phyloP scores from a whole-genome alignment of 1,140 invertebrate genomes.

The Steinernema feltiae region DNA sequence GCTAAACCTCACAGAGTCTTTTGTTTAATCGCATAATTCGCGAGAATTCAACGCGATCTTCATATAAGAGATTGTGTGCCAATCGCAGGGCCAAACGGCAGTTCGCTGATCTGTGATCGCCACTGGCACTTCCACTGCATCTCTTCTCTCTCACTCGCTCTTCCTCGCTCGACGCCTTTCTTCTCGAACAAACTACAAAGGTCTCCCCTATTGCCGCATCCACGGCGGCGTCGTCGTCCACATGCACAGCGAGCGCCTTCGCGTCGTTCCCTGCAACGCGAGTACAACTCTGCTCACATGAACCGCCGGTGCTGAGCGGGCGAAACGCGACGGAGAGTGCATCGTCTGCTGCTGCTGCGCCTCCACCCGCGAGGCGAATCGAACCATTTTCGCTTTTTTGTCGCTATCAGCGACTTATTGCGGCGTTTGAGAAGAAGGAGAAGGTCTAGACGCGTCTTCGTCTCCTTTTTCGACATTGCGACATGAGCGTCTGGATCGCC shows the following conservation, averaged over 20 bases:
- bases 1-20: no score
- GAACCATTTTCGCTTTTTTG: background rate
- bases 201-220: background rate
- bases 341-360: background rate
- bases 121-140: no score
- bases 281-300: background rate
- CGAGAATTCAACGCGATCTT: no score
- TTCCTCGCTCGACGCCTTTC: no score
- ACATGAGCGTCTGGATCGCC: constrained; percentile 3
- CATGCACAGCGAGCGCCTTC: no score
- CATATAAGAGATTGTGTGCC: no score
- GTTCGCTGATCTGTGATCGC: no score
- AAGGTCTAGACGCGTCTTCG: background rate
- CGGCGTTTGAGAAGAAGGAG: background rate
- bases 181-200: background rate
- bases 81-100: no score
- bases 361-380: background rate
- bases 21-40: no score
- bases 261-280: no score
- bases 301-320: background rate
- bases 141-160: no score
- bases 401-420: constrained; percentile 6
- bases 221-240: no score
- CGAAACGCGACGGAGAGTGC: background rate
- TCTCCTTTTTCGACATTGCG: background rate